Conservation (phyloP, 1,140 invertebrate genomes). For the Samia ricini region DNA sequence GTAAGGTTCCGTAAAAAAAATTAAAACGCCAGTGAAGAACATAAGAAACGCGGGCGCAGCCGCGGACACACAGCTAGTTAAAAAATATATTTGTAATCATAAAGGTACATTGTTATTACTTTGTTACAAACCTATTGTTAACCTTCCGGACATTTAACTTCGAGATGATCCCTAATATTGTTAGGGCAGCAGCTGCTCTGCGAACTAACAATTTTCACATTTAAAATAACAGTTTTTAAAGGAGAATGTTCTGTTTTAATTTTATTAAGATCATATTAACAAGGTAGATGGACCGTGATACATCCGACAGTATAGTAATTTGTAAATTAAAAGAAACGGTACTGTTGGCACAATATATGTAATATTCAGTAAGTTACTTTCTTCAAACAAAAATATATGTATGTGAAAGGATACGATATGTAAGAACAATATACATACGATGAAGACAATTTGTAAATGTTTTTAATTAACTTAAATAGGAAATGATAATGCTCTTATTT, state of each 20-base stretch:
- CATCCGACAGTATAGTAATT: conserved; percentile 53
- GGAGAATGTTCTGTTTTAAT: conserved; percentile 34
- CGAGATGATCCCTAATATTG: conserved; percentile 29
- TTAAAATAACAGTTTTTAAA: conserved; percentile 45
- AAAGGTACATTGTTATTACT: neutral
- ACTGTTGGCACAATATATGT: neutral
- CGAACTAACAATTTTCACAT: conserved; percentile 59
- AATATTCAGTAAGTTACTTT: neutral
- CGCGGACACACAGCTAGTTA: no score
- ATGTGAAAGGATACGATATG: no score
- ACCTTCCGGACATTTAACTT: conserved; percentile 57
- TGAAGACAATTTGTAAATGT: no score
- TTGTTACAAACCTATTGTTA: conserved; percentile 16
- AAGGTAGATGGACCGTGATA: conserved; percentile 30
- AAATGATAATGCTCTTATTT: no score
- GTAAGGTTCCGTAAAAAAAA: no score
- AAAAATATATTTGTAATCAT: no score
- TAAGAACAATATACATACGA: no score
- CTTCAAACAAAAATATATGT: neutral
- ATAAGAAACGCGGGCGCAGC: no score
- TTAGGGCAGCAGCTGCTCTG: conserved; percentile 37
- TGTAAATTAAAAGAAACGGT: conserved; percentile 53
- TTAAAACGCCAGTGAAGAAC: no score
- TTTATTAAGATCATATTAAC: conserved; percentile 47
- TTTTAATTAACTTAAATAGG: no score